A percentile compares a stretch with the other conserved stretches of the same genome.
Evolutionary conservation across 2,888 invertebrate species (phyloP).

Genomic region (Griposia aprilina): DNA sequence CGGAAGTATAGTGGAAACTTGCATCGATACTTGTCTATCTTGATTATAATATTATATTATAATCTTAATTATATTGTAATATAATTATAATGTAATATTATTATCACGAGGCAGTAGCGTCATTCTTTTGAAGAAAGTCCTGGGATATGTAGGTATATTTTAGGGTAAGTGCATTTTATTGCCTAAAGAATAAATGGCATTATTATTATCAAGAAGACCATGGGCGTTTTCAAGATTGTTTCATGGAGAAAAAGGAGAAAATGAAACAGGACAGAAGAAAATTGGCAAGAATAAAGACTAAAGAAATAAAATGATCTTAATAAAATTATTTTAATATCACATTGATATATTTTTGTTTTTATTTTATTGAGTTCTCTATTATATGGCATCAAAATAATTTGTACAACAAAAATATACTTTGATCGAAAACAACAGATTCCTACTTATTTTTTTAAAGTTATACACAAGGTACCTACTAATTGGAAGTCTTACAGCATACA

Average conservation of each 20-base stretch:
- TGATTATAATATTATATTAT: background rate
- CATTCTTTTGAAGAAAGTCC: background rate
- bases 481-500: slow-evolving; percentile 17
- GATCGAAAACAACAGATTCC: slow-evolving; percentile 59
- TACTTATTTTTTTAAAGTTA: slow-evolving; percentile 26
- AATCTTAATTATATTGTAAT: no score
- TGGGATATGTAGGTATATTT: background rate
- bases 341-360: slow-evolving; percentile 68
- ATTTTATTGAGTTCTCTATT: slow-evolving; percentile 58
- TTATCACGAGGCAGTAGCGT: background rate
- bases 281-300: no score
- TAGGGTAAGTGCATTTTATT: background rate
- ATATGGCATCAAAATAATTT: slow-evolving; percentile 66
- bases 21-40: background rate
- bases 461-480: slow-evolving; percentile 23
- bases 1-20: background rate
- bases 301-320: slow-evolving; percentile 50
- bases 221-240: background rate
- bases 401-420: slow-evolving; percentile 67
- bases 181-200: background rate
- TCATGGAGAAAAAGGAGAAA: background rate
- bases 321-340: slow-evolving; percentile 67
- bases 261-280: background rate
- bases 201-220: background rate
- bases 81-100: no score